phyloP scores from a whole-genome alignment of 2,113 vertebrate species.

The Fukomys damarensis region DNA sequence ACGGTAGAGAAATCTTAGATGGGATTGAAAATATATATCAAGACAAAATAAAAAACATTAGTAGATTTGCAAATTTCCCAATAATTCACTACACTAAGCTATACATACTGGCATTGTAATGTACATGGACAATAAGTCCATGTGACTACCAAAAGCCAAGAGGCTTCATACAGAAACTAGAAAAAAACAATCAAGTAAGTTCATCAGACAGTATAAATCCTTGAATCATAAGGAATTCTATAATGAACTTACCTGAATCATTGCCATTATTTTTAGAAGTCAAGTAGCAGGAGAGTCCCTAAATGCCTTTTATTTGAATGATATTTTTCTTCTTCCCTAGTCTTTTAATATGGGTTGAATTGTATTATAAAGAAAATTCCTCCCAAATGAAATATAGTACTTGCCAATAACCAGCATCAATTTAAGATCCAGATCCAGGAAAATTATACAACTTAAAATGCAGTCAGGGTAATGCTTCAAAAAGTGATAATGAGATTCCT shows the following conservation, averaged over 20 bases:
- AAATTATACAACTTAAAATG: conserved; percentile 78
- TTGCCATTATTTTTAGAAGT: conserved; percentile 57
- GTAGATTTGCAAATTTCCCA: neutral
- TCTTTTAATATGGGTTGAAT: conserved; percentile 59
- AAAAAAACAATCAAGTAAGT: neutral
- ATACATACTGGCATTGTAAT: too few species aligned
- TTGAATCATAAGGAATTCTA: conserved; percentile 33
- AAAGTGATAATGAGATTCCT: conserved; percentile 81
- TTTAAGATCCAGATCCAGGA: conserved; percentile 63
- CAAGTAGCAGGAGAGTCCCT: conserved; percentile 5
- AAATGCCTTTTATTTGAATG: conserved; percentile 41
- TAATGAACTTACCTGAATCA: conserved; percentile 25
- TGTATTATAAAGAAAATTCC: conserved; percentile 51
- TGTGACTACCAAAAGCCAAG: neutral
- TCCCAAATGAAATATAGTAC: conserved; percentile 28
- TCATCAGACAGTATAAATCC: neutral
- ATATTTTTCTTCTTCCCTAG: neutral
- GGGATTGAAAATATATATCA: neutral
- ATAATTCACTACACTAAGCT: neutral
- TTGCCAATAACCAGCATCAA: conserved; percentile 70
- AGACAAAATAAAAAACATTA: conserved; percentile 40
- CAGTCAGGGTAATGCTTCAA: conserved; percentile 62
- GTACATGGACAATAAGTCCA: neutral
- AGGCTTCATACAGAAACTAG: neutral
- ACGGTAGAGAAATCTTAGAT: conserved; percentile 9